Base-by-base conservation (phyloP, 2,888 invertebrate species). In the Chydorus sphaericus region DNA sequence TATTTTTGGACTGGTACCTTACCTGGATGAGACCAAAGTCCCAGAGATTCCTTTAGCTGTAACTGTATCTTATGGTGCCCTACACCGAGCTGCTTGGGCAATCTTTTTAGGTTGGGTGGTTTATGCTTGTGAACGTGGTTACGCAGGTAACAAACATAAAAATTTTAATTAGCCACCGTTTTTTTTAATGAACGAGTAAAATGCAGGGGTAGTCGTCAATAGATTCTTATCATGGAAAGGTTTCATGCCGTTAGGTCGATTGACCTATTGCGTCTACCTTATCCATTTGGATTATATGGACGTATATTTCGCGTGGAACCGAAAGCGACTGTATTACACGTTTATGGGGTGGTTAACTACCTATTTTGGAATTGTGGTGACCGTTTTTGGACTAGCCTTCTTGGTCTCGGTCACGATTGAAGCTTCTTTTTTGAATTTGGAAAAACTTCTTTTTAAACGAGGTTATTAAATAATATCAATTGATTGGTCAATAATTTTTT, bases 191-290 rank as follows among this genome's bases (percentile, higher is more conserved):
- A n/a, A n/a, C n/a, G n/a, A n/a, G n/a, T n/a, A n/a, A n/a, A n/a
- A n/a, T n/a, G n/a, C n/a, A n/a, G n/a, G n/a, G n/a, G n/a, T n/a
- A n/a, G n/a, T 85, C 49, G 74, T 93, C 54, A 85, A 91, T 73
- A 77, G 78, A 0, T 73, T 91, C 52, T 76, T 97, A 39, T 86
- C 88, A 0, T 85, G 87, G 73, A 79, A 82, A 56, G 81, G 86
- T 0, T 78, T 92, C 63, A 78, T 90, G 64, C 94, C 96, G 0
- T 75, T 97, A 53, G 90, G 91, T 65, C 77, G 92, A 55, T 78
- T 96, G 60, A 91, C 94, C 3, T 97, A 92, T 73, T 89, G 92
- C 70, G 88, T 93, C 33, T 97, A 96, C 73, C 79, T 97, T 4
- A 59, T 59, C 16, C 54, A 54, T 29, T 23, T 39, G n/a, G 26